Base-by-base conservation (phyloP, 64 coral and sea anemone species). In the Stichodactyla helianthus region DNA sequence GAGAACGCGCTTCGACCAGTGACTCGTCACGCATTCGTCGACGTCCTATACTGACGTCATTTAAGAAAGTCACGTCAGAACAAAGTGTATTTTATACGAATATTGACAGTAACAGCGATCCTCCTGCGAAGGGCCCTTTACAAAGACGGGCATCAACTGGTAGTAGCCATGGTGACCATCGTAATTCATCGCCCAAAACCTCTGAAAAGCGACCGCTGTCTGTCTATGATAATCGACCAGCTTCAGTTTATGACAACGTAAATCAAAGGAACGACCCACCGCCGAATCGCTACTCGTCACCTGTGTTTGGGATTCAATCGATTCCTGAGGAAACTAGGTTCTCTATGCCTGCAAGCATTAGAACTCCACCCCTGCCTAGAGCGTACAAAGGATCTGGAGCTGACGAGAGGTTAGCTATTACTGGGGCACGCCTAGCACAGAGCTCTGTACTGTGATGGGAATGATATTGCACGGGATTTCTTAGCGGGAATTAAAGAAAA, bases 101-200 rank as follows among this genome's bases (percentile, higher is more conserved):
- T 51, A 22, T 74, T 27, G 68, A 74, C 17, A 35, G 10, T 31
- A 54, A 81, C 16, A 8, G 78, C 50, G 15, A 81, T 52, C 50
- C 35, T 50, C 8, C 22, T 1, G 9, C 52, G 14, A 54, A 53
- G 0, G 6, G 53, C 11, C 54, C 82, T 4, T 63, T 84, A 20
- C 94, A 93, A 15, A 82, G 94, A n/a, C 89, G 94, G 9, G 94
- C 94, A 2, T 96, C 94, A 11, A 96, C 91, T 19, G 94, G 94
- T 0, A 87, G 88, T 6, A 87, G 88, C 1, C 91, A 88, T 17
- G 74, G 89, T 7, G 81, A 88, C 25, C 55, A 52, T 79, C 83
- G 68, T 11, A 58, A 58, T 11, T 1, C 25, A 27, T 74, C 68
- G 2, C 68, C 63, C 84, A 98, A 60, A 92, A 87, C 35, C 90